Evolutionary conservation across 92 coral and sea anemone genomes (phyloP), one percentile per base, ranked within the genome.

Genomic region (Bergia puertoricense): DNA sequence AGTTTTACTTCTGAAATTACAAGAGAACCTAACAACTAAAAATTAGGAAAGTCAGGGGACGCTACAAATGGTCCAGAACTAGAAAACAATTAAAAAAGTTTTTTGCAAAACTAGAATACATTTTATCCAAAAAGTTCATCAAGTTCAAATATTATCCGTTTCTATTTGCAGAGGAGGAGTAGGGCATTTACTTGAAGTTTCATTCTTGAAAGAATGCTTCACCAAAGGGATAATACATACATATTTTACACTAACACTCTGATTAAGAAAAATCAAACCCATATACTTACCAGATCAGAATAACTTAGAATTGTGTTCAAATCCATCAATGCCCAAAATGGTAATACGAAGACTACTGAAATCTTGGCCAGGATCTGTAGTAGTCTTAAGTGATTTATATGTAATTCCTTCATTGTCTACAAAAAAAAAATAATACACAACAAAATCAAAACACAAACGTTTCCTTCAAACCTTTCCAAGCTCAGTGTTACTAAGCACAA

Each of bases 301-400:
- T 89, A 88, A 37, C 91, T 79, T 68, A 95, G 79, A 77, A 97
- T 91, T 86, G 90, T 92, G 80, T 90, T 82, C 65, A 95, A 90
- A 85, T 97, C 99, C 80, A 93, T 92, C 50, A 95, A 86, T 18
- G 98, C 98, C 99, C 99, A 97, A 48, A 92, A 88, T 23, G 99
- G 99, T 66, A 97, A 71, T 30, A 97, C 79, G 69, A 94, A 91
- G 54, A 91, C 90, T 74, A 94, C 86, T 38, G 98, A 92, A 46
- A 97, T 87, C 74, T 91, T 91, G 79, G 99, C 95, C 88, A 97
- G 81, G 74, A 94, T 80, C 80, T 80, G 89, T 51, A 97, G 90
- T 48, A 97, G 88, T 67, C 99, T 92, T 36, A 97, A 93, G 82
- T 97, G 99, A 90, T 95, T 95, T 83, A 97, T 92, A 40, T 88